Percentiles rank a stretch among this genome's conserved stretches.
phyloP scores from a whole-genome alignment of 2,888 invertebrate genomes.

The Quadriops clusia region DNA sequence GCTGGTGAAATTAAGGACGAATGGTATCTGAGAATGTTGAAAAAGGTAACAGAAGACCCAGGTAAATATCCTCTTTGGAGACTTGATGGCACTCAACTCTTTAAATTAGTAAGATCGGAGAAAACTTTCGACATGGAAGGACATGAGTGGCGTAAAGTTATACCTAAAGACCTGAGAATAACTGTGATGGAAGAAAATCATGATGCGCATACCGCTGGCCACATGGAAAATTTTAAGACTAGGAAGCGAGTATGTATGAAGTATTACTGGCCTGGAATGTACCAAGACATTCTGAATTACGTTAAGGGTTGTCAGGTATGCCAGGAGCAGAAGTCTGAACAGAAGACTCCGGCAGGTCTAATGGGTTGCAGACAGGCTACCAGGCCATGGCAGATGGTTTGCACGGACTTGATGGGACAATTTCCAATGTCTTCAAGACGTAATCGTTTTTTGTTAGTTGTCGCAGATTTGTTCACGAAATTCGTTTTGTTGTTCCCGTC shows the following conservation, averaged over 20 bases:
- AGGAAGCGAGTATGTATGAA: background rate
- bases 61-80: background rate
- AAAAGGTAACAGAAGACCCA: no score
- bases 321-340: background rate
- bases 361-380: background rate
- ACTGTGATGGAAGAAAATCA: background rate
- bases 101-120: background rate
- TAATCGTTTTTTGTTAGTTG: background rate
- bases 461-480: no score
- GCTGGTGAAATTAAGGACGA: no score
- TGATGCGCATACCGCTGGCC: background rate
- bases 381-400: background rate
- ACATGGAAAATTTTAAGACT: background rate
- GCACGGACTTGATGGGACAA: background rate
- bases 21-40: no score
- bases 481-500: no score
- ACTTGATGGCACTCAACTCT: background rate
- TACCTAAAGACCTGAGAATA: background rate
- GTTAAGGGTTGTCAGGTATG: background rate
- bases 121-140: background rate
- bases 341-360: background rate
- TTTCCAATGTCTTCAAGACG: background rate
- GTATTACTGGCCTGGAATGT: background rate
- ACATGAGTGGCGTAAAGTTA: background rate
- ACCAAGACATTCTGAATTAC: background rate